These are phyloP conservation scores for Mormyrus proboscirostris DNA, from an alignment of 2,797 vertebrate genomes.

Conservation along the genomic window DNA sequence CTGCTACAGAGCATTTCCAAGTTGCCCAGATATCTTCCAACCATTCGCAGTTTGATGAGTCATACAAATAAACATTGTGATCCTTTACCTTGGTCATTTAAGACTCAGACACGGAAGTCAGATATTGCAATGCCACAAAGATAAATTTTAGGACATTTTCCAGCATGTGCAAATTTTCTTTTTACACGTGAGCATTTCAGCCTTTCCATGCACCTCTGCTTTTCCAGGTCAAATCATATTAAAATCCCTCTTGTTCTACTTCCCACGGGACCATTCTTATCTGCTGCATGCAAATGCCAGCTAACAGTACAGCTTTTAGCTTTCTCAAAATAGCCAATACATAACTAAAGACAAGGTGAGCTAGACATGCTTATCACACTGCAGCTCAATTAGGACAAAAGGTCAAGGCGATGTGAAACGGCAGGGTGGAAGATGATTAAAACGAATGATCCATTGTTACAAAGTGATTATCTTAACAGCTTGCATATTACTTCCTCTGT, in stretches of 20 bases:
- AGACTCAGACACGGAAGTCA: background rate
- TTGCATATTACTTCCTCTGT: background rate
- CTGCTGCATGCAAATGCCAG: background rate
- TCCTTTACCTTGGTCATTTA: background rate
- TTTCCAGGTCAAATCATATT: background rate
- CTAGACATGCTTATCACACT: background rate
- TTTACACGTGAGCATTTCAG: background rate
- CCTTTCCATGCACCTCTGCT: background rate
- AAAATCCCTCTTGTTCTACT: background rate
- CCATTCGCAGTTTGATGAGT: background rate
- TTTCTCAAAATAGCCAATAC: background rate
- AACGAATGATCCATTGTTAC: background rate
- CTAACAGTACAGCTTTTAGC: background rate
- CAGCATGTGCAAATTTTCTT: background rate
- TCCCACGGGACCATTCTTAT: background rate
- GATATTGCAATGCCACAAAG: background rate
- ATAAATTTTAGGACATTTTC: background rate
- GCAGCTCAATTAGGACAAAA: constrained; percentile 3
- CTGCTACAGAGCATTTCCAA: background rate
- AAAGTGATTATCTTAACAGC: background rate
- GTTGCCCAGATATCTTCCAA: background rate
- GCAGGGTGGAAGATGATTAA: background rate
- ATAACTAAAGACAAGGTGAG: background rate
- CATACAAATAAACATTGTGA: background rate
- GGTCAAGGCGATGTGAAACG: background rate